These are phyloP conservation scores for Exephanes ischioxanthus DNA, from an alignment of 2,888 invertebrate genomes.

Conservation along the genomic window DNA sequence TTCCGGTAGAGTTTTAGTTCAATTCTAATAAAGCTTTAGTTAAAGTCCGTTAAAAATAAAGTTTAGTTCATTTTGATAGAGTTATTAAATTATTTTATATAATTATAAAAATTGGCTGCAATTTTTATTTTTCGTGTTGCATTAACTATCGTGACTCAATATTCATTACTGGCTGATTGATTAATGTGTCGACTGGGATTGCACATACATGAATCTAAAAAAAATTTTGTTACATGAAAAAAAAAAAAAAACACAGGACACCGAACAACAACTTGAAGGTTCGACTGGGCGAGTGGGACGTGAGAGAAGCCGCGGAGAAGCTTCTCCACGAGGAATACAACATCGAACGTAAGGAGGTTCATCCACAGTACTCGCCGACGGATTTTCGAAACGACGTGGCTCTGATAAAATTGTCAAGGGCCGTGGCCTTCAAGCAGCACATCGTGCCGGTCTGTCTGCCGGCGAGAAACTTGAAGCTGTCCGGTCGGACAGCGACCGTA, in stretches of 20 bases:
- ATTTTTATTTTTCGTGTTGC: background rate
- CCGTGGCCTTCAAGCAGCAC: constrained; percentile 95
- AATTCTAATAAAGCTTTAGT: no score
- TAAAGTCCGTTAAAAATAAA: no score
- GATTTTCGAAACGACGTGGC: constrained; percentile 97
- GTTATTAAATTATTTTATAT: no score
- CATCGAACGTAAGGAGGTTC: constrained; percentile 95
- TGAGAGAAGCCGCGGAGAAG: constrained; percentile 93
- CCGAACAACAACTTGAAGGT: constrained; percentile 95
- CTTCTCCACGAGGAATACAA: constrained; percentile 94
- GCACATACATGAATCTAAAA: background rate
- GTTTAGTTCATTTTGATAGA: no score
- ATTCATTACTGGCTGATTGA: background rate
- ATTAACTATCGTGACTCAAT: constrained; percentile 18
- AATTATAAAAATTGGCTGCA: no score
- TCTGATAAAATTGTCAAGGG: constrained; percentile 91
- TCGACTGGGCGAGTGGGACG: constrained; percentile 97
- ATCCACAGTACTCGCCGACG: constrained; percentile 95
- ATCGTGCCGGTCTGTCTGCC: constrained; percentile 97
- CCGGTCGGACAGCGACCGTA: constrained; percentile 95
- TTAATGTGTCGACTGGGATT: background rate
- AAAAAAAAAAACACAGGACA: constrained; percentile 87
- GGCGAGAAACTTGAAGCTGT: constrained; percentile 90
- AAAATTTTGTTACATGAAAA: background rate
- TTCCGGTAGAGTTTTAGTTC: no score